Evolutionary conservation across 1,140 invertebrate genomes (phyloP).

Genomic region (Cheumatopsyche charites): DNA sequence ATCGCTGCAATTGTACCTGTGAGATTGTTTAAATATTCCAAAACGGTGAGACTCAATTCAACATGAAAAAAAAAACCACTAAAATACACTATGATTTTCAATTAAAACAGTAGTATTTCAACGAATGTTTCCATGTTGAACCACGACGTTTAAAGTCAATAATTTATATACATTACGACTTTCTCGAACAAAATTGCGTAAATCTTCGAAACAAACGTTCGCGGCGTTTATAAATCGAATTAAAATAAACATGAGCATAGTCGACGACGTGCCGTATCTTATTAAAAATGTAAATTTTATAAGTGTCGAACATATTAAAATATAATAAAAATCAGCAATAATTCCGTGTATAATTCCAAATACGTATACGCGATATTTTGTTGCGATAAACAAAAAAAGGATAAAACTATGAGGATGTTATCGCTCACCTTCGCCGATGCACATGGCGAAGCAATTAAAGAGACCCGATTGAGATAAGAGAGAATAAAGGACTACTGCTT

Average conservation of each 20-base stretch:
- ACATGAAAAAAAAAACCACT: not conserved
- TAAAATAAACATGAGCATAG: conserved; percentile 5
- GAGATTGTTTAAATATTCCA: too few species aligned
- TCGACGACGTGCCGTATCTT: not conserved
- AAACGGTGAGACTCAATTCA: not conserved
- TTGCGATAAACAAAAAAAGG: too few species aligned
- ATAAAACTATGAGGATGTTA: conserved; percentile 16
- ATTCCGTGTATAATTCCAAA: not conserved
- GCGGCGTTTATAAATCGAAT: not conserved
- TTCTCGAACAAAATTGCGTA: too few species aligned
- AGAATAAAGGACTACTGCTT: not conserved
- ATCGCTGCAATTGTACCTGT: not conserved
- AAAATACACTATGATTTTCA: too few species aligned
- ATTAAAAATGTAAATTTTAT: conserved; percentile 22
- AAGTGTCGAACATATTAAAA: conserved; percentile 9
- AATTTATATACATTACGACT: too few species aligned
- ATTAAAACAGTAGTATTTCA: too few species aligned
- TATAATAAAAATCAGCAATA: conserved; percentile 9
- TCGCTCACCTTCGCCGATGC: not conserved
- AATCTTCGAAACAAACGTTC: too few species aligned
- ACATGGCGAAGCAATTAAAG: conserved; percentile 15
- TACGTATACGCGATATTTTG: too few species aligned
- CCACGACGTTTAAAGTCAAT: too few species aligned
- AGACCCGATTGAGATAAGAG: conserved; percentile 5
- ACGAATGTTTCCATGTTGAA: too few species aligned